These are phyloP conservation scores for Poecilus cupreus DNA, from an alignment of 2,888 invertebrate species.

Conservation along the genomic window DNA sequence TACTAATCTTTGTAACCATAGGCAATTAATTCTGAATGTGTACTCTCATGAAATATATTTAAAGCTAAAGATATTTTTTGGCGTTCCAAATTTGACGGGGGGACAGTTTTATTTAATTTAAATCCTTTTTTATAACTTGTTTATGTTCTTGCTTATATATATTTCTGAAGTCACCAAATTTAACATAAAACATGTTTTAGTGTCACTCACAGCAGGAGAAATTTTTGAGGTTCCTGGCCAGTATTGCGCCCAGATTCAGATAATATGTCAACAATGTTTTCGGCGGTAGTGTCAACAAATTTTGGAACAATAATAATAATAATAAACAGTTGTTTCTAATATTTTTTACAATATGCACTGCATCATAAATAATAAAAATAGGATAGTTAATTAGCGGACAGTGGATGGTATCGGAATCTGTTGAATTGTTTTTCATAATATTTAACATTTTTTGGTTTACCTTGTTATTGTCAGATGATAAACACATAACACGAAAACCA, in stretches of 20 bases:
- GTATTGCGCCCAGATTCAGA: not conserved
- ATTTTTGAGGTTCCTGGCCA: not conserved
- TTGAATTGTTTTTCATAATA: constrained; percentile 14
- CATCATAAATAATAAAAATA: not conserved
- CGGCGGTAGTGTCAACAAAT: not conserved
- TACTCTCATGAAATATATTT: constrained; percentile 30
- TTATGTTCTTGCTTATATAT: not conserved
- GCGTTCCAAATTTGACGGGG: not conserved
- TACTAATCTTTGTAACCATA: constrained; percentile 8
- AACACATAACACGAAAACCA: constrained; percentile 7
- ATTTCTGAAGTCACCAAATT: not conserved
- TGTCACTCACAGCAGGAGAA: not conserved
- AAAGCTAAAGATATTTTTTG: constrained; percentile 17
- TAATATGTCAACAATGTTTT: not conserved
- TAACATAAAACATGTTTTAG: not conserved
- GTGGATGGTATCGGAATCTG: not conserved
- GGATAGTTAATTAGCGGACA: constrained; percentile 9
- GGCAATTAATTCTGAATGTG: constrained; percentile 3
- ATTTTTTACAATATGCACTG: constrained; percentile 26
- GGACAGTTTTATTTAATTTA: constrained; percentile 2
- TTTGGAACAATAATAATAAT: constrained; percentile 20
- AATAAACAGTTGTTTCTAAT: constrained; percentile 6
- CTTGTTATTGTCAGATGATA: constrained; percentile 15
- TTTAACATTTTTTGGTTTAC: constrained; percentile 14
- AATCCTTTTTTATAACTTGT: not conserved